Evolutionary conservation across 2,888 invertebrate species (phyloP), one percentile per base, ranked within the genome.

Genomic region (Tinea pellionella): DNA sequence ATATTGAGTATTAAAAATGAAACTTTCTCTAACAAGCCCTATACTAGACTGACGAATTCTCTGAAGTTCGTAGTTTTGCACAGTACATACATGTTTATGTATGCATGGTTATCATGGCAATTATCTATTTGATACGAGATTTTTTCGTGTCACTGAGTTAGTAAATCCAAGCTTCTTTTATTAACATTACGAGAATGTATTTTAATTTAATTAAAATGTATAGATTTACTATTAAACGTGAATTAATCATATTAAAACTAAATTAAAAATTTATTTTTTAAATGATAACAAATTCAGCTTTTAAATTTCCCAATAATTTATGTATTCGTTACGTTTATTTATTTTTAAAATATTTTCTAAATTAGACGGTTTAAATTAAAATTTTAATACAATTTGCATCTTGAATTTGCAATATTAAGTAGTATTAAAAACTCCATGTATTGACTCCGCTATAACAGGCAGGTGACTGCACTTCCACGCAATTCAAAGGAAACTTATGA

Each of bases 401-500:
- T 24, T 6, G 6, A 3, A 24, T 24, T 24, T 24, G 24, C 24
- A 24, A 24, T 24, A 24, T 24, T 24, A 2, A 24, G 24, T 24
- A 24, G n/a, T n/a, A n/a, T n/a, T n/a, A n/a, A n/a, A n/a, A n/a
- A n/a, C n/a, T n/a, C n/a, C n/a, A 47, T 16, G 47, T 47, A 15
- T 15, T 47, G 6, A 47, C 16, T 15, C 47, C 13, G 2, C 47
- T 16, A 15, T 24, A 53, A 15, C 51, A 15, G 15, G 12, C 11
- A 24, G 24, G 80, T 81, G 78, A 83, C 78, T 84, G 82, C 77
- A 80, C 80, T 82, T 77, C 75, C 67, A 63, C 68, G 77, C 72
- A 78, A 72, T 66, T 63, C 65, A 69, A 62, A 65, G 67, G 67
- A 65, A 74, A 74, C 68, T 75, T 72, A 68, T 63, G 65, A 61